Base-by-base conservation (phyloP, 2,888 invertebrate genomes). In the Lasioglossum leucozonium region DNA sequence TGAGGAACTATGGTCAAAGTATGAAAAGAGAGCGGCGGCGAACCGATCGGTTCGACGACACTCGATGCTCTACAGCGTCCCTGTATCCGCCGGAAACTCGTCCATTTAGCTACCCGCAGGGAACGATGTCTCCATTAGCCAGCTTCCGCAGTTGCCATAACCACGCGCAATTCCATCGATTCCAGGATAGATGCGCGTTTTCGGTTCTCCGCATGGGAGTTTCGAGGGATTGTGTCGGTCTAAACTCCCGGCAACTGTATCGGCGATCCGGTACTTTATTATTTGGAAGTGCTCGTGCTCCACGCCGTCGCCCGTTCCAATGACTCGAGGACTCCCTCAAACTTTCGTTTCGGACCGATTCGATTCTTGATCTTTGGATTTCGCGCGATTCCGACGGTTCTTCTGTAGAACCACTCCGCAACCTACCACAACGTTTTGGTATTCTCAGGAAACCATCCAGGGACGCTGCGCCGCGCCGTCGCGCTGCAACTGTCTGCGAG, bases 91-190 rank as follows among this genome's bases (percentile, higher is more conserved):
- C 89, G 89, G 89, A 90, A 87, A 51, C 87, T 72, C 84, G 86
- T 90, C 89, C 92, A 92, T 92, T 92, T 91, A 89, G 82, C 83
- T 84, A 85, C 90, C 81, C 89, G 16, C n/a, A n/a, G 73, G 79
- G 86, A 88, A 93, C 93, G 93, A 93, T 92, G 83, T 83, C 78
- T 91, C 93, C 93, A 93, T 93, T 92, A 92, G 77, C 81, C 80
- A 51, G 85, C 88, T 87, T 89, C 89, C 90, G 88, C 81, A 73
- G 42, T 22, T 73, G 71, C 77, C 78, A 73, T 26, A 62, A 74
- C 34, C 37, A 51, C 72, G 62, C 26, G 77, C 72, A 40, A 79
- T 77, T 71, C 76, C 74, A 11, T 47, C 81, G 77, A 65, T 58
- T 55, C 42, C 30, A 13, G 40, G 34, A 16, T 34, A 6, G 5